Conservation (phyloP, 1,140 invertebrate species). For the Eulimnadia texana region DNA sequence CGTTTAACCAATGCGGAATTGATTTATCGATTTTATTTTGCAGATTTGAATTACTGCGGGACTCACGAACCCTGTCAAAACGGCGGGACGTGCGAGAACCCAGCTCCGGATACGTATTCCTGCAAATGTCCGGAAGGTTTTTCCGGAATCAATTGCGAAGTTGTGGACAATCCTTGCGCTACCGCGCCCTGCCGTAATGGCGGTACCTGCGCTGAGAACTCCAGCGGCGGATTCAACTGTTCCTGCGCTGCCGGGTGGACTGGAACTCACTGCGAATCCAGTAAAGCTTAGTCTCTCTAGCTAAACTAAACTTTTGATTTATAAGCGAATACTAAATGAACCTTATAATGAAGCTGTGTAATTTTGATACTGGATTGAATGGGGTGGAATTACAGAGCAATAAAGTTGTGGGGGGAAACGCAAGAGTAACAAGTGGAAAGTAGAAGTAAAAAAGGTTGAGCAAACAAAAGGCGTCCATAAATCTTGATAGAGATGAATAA, state of each 20-base stretch:
- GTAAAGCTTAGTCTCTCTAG: slow-evolving; percentile 23
- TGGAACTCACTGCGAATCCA: slow-evolving; percentile 41
- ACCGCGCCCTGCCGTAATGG: slow-evolving; percentile 39
- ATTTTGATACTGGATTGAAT: too few relatives aligned
- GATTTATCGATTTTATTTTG: neutral
- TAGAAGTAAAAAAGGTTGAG: neutral
- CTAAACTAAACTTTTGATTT: neutral
- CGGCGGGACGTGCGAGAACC: slow-evolving; percentile 33
- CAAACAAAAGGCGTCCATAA: neutral
- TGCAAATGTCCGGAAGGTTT: slow-evolving; percentile 31
- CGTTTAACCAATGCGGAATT: too few relatives aligned
- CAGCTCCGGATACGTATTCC: slow-evolving; percentile 28
- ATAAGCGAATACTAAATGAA: neutral
- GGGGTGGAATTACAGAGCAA: too few relatives aligned
- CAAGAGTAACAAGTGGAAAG: neutral
- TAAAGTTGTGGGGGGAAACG: too few relatives aligned
- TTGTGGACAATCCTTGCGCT: slow-evolving; percentile 36
- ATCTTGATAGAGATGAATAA: neutral
- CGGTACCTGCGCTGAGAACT: slow-evolving; percentile 35
- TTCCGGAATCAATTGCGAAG: slow-evolving; percentile 34
- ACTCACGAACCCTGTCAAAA: slow-evolving; percentile 32
- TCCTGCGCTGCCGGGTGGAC: slow-evolving; percentile 34
- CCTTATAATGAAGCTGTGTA: neutral
- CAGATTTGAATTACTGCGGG: slow-evolving; percentile 27
- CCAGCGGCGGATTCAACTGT: slow-evolving; percentile 29